These are phyloP conservation scores for Rugalucina vietnamica DNA, from an alignment of 2,888 invertebrate genomes.

Conservation along the genomic window DNA sequence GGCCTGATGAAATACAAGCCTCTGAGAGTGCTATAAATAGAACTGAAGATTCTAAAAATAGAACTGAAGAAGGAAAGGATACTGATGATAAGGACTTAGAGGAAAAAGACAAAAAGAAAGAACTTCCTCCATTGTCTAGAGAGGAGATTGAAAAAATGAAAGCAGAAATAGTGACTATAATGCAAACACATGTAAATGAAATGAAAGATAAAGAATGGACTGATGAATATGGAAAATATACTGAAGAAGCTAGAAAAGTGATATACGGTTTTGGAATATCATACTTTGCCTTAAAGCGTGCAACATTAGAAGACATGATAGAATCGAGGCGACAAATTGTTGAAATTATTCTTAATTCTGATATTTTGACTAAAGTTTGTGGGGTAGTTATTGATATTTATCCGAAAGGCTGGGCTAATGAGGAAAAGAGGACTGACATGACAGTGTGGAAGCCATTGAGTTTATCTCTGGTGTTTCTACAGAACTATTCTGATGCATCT, in stretches of 20 bases:
- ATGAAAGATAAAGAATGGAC: neutral
- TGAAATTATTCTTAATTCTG: neutral
- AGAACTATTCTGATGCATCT: neutral
- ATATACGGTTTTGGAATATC: neutral
- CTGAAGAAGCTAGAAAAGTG: neutral
- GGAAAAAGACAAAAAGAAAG: neutral
- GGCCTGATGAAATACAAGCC: too few relatives aligned
- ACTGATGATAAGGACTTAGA: neutral
- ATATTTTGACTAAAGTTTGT: neutral
- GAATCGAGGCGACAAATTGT: neutral
- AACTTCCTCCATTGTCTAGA: too few relatives aligned
- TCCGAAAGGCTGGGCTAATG: constrained; percentile 3
- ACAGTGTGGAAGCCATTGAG: neutral
- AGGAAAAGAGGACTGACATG: neutral
- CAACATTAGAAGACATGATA: neutral
- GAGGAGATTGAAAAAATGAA: neutral
- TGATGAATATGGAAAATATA: neutral
- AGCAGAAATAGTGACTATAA: neutral
- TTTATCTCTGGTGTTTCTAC: neutral
- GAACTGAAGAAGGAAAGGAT: neutral
- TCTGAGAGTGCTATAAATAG: too few relatives aligned
- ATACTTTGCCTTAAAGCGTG: neutral
- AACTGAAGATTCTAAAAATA: neutral
- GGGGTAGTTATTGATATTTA: neutral
- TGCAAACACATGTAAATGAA: neutral